Percentiles rank a stretch among this genome's conserved stretches.
Conservation (phyloP, 53 echinoderm and acorn worm genomes). For the Echinometra lucunter region DNA sequence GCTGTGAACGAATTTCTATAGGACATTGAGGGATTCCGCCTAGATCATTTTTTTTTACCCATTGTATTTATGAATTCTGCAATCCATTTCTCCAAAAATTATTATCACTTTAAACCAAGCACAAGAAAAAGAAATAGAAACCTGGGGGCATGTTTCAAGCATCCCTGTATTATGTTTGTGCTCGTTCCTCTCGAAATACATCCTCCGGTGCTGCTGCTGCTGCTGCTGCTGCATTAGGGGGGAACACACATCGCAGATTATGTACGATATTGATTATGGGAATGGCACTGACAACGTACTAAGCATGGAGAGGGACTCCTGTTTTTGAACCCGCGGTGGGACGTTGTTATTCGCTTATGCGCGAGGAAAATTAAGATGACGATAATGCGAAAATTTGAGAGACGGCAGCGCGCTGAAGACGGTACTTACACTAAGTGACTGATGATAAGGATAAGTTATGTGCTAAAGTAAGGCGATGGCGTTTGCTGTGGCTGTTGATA, state of each 20-base stretch:
- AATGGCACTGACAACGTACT: background rate
- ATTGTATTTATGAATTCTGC: no score
- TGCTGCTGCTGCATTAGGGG: no score
- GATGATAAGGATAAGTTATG: background rate
- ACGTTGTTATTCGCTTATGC: background rate
- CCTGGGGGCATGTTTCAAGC: no score
- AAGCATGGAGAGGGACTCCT: background rate
- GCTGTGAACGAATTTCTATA: no score
- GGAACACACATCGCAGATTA: background rate
- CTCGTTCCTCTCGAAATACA: background rate
- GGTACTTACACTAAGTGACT: background rate
- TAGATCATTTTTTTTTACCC: no score
- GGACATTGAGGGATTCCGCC: no score
- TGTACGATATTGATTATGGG: background rate
- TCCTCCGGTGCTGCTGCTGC: background rate
- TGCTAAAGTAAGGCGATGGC: background rate
- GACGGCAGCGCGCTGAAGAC: background rate
- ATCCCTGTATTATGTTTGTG: background rate
- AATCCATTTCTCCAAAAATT: no score
- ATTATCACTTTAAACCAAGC: no score
- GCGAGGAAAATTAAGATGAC: constrained; percentile 17
- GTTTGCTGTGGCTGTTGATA: background rate
- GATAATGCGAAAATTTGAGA: background rate
- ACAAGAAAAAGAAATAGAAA: no score
- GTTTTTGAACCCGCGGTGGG: background rate